Evolutionary conservation across 2,888 invertebrate genomes (phyloP), one percentile per base, ranked within the genome.

Genomic region (Eristalis pertinax): DNA sequence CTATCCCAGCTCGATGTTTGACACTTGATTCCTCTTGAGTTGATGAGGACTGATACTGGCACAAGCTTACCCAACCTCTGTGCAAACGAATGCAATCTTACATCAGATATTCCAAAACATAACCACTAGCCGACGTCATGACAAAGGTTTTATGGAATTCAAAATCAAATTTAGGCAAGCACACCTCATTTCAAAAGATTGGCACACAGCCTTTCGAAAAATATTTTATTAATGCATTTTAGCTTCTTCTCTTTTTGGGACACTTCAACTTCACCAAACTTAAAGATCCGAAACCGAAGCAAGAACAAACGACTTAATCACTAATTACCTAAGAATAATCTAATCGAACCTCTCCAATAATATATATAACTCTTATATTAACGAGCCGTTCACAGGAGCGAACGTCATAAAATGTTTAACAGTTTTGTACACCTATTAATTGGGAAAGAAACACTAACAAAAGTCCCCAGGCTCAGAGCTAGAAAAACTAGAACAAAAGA

Each of bases 201-300:
- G 50, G 67, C 38, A 77, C 11, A 68, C 1, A n/a, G 38, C 29
- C 62, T 68, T 43, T 41, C 29, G 67, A 83, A 72, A 56, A 72
- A 56, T 56, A 67, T 50, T 83, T 74, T 78, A 74, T 78, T 83
- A 58, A 69, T 69, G 64, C 73, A 69, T 56, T 78, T 69, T 19
- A 41, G n/a, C 67, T 78, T 64, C 22, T 22, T 24, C 58, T 63
- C n/a, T 63, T 67, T 60, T 32, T 85, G 62, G 19, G 38, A 68
- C 24, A 64, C 38, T 58, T 80, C 67, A 80, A 83, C 56, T 67
- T 35, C 72, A 62, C 62, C 35, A 56, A 81, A 32, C 26, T 38
- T 77, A 82, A 50, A 62, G 19, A 60, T 77, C 43, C 72, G n/a
- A 64, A 73, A 68, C 35, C 65, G 22, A 73, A 68, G 72, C 35